Evolutionary conservation across 2,888 invertebrate species (phyloP), one percentile per base, ranked within the genome.

Genomic region (Acrobasis repandana): DNA sequence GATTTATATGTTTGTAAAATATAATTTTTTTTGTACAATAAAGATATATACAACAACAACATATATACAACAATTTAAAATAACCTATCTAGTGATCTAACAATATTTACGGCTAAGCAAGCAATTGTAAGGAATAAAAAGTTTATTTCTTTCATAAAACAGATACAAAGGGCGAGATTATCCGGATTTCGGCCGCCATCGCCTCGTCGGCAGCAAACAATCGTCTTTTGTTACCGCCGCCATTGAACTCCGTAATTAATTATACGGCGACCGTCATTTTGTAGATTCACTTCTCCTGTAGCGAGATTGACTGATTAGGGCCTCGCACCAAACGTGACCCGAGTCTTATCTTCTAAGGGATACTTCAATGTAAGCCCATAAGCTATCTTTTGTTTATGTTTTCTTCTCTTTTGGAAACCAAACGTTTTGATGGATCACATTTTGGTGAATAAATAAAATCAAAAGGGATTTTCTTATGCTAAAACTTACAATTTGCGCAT

Each of bases 211-310:
- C 83, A 80, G 86, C 85, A 88, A 89, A 90, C 89, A 88, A 90
- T 89, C 82, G 84, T 79, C 88, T 87, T 86, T 90, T 90, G 90
- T 89, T 81, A 80, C 80, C 74, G 74, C 74, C 75, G 77, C 88
- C 79, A 88, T 89, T 88, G 84, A 88, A 87, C 83, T 83, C 70
- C 83, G 83, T 86, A 88, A 90, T 90, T 90, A 90, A 90, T 90
- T 89, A 89, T 78, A 79, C 75, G 69, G 66, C 77, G 78, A 79
- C 79, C 83, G 84, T 81, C 83, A 83, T 84, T 86, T 85, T 80
- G 83, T 83, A 83, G 86, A 84, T 86, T 87, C 83, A 86, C 85
- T 83, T 80, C 81, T 75, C 73, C 75, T 73, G 73, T 79, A 77
- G 76, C 71, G 75, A 82, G 83, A 82, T 80, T 85, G 83, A 83